Base-by-base conservation (phyloP, 2,113 vertebrate species). In the Lynx canadensis region DNA sequence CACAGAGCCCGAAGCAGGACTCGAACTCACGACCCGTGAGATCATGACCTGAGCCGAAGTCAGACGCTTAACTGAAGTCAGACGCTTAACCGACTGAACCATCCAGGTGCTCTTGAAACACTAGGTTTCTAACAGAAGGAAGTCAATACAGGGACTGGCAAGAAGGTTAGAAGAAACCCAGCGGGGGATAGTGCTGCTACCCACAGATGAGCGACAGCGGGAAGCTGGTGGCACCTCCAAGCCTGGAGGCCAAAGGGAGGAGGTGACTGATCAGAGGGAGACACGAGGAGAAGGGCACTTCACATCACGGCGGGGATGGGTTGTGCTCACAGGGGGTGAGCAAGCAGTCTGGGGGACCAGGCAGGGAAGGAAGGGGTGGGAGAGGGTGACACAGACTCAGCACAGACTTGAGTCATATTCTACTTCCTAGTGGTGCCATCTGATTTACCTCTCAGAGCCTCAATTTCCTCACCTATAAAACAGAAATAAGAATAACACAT, bases 341-440 rank as follows among this genome's bases (percentile, higher is more conserved):
- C 41, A 23, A n/a, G 33, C 38, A 21, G n/a, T n/a, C 27, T 7
- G 19, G 1, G 5, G 50, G 41, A 7, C 16, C 18, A 66, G 41
- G n/a, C 29, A 7, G n/a, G 41, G 84, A 68, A 52, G 1, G 8
- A 79, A 25, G 16, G 41, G 63, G 6, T 31, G 9, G 27, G 9
- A 15, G 31, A 29, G 5, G 55, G 13, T 4, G 41, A 57, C 57
- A 14, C 23, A 23, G 69, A 16, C 33, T 5, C 3, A 0, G 41
- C 19, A 12, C 29, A n/a, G 60, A 33, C 50, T 15, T 9, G 60
- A 36, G 21, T 23, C 45, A 31, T 5, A 13, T 38, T 45, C 27
- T 52, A 1, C 38, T 29, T 60, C 16, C 63, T 27, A 0, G 1
- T 4, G 41, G 15, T 1, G 0, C n/a, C 8, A 2, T 48, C n/a